Base-by-base conservation (phyloP, 2,797 vertebrate species). In the Enoplosus armatus region DNA sequence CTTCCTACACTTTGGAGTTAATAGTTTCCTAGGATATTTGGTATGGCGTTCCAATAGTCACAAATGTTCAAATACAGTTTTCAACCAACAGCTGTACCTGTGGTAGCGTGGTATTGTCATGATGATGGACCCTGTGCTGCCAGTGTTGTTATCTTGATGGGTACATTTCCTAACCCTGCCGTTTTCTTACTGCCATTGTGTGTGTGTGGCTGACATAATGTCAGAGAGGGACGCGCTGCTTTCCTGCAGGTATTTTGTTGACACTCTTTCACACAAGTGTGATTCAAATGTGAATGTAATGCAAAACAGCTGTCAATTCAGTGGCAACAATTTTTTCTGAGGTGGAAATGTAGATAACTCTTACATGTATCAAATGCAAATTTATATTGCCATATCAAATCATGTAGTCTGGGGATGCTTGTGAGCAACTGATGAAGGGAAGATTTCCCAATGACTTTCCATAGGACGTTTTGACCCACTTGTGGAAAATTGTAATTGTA, bases 181-280 rank as follows among this genome's bases (percentile, higher is more conserved):
- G 11, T 31, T 63, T 47, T 29, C 66, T 48, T 54, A 50, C 20
- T 26, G 8, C 24, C 15, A 58, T 41, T 45, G 20, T n/a, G 53
- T 45, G 20, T n/a, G 53, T 26, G 29, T 64, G 33, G 47, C 26
- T 56, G 41, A 70, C 51, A 47, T 74, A 22, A 47, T 62, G 48
- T 59, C 26, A 26, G n/a, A n/a, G n/a, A n/a, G n/a, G n/a, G n/a
- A n/a, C n/a, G 24, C 1, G 2, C 56, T 48, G 68, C n/a, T 71
- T 39, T 50, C 7, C 24, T 51, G 31, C 31, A 70, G 55, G 41
- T 58, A 27, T 31, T 27, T 6, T 27, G 14, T 45, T 10, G n/a
- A 22, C 0, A 27, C 20, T 33, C 27, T 48, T 24, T 31, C 3
- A 64, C 27, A 64, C 29, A 8, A 10, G 10, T 12, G 59, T 41